Evolutionary conservation across 2,113 vertebrate genomes (phyloP).

Genomic region (Cebidichthys violaceus): DNA sequence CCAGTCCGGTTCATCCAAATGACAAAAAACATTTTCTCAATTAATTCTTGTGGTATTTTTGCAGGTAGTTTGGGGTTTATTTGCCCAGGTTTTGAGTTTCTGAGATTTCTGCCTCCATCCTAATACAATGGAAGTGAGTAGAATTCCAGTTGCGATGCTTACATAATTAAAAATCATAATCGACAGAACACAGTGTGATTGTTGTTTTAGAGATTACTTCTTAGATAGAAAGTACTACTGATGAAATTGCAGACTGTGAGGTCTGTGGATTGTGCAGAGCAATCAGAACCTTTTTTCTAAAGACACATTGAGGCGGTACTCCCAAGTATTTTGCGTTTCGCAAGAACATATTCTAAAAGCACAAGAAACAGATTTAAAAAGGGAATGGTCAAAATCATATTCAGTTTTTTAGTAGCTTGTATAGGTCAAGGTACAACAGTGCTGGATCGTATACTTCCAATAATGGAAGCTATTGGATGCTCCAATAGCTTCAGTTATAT

Average conservation of each 20-base stretch:
- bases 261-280: background rate
- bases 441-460: background rate
- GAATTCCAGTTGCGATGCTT: background rate
- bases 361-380: background rate
- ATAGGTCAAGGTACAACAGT: background rate
- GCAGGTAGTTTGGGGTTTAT: background rate
- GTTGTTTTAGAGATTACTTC: background rate
- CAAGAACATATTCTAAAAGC: background rate
- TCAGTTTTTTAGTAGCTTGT: background rate
- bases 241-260: background rate
- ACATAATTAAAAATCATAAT: background rate
- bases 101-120: background rate
- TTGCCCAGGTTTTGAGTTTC: background rate
- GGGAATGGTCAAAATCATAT: background rate
- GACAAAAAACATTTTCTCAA: conserved; percentile 1
- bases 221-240: background rate
- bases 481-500: no score
- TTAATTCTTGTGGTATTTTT: background rate
- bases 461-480: background rate
- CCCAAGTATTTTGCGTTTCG: background rate
- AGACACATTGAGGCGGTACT: background rate
- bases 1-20: background rate
- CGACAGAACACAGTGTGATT: background rate
- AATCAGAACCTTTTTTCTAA: background rate
- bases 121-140: background rate